phyloP scores from a whole-genome alignment of 2,888 invertebrate species.

The Tubiluchus corallicola region DNA sequence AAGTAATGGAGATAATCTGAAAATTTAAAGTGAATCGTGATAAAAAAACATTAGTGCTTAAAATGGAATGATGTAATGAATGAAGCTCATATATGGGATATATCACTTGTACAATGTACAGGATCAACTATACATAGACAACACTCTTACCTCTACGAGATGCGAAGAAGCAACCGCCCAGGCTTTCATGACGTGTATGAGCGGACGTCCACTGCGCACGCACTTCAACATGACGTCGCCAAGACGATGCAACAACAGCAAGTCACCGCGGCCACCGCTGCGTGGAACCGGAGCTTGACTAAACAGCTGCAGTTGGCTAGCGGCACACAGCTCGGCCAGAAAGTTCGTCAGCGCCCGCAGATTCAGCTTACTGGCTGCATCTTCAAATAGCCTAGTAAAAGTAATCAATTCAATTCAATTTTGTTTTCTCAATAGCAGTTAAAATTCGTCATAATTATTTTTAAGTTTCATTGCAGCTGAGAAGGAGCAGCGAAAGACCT shows the following conservation, averaged over 20 bases:
- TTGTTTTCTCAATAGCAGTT: background rate
- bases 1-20: too few relatives aligned
- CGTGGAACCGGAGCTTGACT: conserved; percentile 23
- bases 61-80: too few relatives aligned
- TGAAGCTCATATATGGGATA: background rate
- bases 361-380: conserved; percentile 67
- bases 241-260: conserved; percentile 50
- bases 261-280: too few relatives aligned
- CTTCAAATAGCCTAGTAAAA: conserved; percentile 50
- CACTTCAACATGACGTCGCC: conserved; percentile 74
- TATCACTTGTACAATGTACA: background rate
- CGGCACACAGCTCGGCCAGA: conserved; percentile 55
- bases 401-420: background rate
- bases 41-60: too few relatives aligned
- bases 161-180: conserved; percentile 86
- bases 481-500: too few relatives aligned
- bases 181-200: conserved; percentile 70
- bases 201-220: conserved; percentile 61
- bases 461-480: too few relatives aligned
- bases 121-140: background rate
- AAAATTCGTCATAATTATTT: too few relatives aligned
- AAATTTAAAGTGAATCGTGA: too few relatives aligned
- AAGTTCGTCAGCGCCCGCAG: conserved; percentile 64
- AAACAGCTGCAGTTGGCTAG: conserved; percentile 59
- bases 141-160: conserved; percentile 72